A percentile compares a stretch with the other conserved stretches of the same genome.
phyloP scores from a whole-genome alignment of 2,888 invertebrate genomes.

The Melanotus villosus region DNA sequence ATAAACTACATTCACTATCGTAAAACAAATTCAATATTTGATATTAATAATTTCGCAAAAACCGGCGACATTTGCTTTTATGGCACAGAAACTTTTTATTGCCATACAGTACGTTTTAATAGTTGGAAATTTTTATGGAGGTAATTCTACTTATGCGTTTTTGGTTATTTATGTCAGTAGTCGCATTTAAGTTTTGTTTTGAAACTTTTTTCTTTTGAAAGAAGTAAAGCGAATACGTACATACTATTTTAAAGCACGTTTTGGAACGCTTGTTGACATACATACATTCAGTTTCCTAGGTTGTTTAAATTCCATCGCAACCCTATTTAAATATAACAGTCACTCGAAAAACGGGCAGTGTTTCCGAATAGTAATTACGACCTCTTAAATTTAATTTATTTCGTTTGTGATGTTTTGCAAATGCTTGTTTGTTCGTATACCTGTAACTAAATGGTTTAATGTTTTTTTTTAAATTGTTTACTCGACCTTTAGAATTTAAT shows the following conservation, averaged over 20 bases:
- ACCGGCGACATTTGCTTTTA: neutral
- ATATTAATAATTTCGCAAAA: slow-evolving; percentile 1
- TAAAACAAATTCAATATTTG: neutral
- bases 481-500: no score
- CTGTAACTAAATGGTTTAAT: no score
- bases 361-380: slow-evolving; percentile 40
- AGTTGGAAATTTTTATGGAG: neutral
- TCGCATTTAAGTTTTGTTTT: neutral
- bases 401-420: neutral
- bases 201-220: neutral
- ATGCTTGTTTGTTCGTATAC: no score
- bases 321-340: slow-evolving; percentile 23
- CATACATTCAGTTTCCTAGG: slow-evolving; percentile 27
- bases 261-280: slow-evolving; percentile 31
- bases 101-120: neutral
- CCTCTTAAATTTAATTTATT: slow-evolving; percentile 46
- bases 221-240: slow-evolving; percentile 1
- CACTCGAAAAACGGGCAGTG: slow-evolving; percentile 21
- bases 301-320: slow-evolving; percentile 35
- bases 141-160: neutral
- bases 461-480: no score
- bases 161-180: slow-evolving; percentile 2
- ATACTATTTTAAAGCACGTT: slow-evolving; percentile 8
- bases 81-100: neutral
- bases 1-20: neutral